Evolutionary conservation across 2,888 invertebrate species (phyloP).

Genomic region (Agrotis exclamationis): DNA sequence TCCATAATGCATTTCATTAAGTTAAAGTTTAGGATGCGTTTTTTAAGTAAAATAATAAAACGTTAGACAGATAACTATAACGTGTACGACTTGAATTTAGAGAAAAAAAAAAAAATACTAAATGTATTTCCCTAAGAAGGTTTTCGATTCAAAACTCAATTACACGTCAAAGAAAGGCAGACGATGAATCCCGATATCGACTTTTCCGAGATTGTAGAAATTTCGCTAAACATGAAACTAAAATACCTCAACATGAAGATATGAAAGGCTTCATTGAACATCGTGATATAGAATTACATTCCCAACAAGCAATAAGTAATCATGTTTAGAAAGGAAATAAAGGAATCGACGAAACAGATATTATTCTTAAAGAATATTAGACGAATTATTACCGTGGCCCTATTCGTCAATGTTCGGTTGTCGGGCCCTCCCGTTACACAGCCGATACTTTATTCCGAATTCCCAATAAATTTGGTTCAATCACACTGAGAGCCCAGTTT

Average conservation of each 20-base stretch:
- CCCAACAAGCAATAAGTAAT: slow-evolving; percentile 47
- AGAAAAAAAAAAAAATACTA: too few relatives aligned
- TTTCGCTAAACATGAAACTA: slow-evolving; percentile 13
- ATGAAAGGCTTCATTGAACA: slow-evolving; percentile 28
- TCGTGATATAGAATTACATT: slow-evolving; percentile 39
- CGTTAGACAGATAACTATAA: not conserved
- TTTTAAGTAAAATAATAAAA: not conserved
- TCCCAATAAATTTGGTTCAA: slow-evolving; percentile 82
- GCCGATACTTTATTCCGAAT: slow-evolving; percentile 76
- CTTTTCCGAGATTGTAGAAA: not conserved
- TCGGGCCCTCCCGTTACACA: slow-evolving; percentile 69
- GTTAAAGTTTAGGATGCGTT: not conserved
- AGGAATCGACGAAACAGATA: slow-evolving; percentile 40
- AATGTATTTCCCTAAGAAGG: too few relatives aligned
- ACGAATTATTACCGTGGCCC: slow-evolving; percentile 62
- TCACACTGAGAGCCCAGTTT: slow-evolving; percentile 80
- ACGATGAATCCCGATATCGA: not conserved
- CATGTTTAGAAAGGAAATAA: slow-evolving; percentile 45
- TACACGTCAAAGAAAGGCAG: too few relatives aligned
- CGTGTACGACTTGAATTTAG: too few relatives aligned
- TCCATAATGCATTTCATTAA: slow-evolving; percentile 30
- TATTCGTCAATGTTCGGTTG: slow-evolving; percentile 77
- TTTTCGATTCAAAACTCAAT: too few relatives aligned
- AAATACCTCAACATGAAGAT: slow-evolving; percentile 17
- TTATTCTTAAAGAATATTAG: slow-evolving; percentile 52